Base-by-base conservation (phyloP, 2,888 invertebrate genomes). In the Dendrolimus houi region DNA sequence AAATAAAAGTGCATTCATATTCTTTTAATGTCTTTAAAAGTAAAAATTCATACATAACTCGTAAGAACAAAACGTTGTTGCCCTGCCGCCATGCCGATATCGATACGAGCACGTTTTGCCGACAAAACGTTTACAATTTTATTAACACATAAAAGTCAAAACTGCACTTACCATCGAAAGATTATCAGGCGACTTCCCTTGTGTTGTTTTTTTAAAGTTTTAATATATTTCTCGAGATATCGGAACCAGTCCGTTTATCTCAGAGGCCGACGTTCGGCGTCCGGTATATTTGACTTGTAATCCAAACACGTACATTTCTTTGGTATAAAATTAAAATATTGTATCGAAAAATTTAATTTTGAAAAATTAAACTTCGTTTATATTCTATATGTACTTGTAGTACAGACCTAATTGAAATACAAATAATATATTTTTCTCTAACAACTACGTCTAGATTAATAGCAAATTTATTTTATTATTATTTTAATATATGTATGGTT, bases 101-200 rank as follows among this genome's bases (percentile, higher is more conserved):
- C 29, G 29, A 29, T 29, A 10, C 61, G 63, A 64, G 68, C 70
- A 65, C 69, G 76, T 78, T 84, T 78, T 65, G 81, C 82, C 80
- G 83, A 85, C 87, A 86, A 87, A 87, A 87, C 82, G 85, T 74
- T 85, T 85, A 87, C 86, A 85, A 78, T 87, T 88, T 87, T 87
- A 89, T 88, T 87, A 87, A 87, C 87, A 88, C 88, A 86, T 89
- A 85, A 86, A 87, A 88, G 86, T 87, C 85, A 87, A 86, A 87
- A 87, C 85, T 84, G 88, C 88, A 88, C 81, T 87, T 87, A 87
- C 84, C 77, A 75, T 71, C 75, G 74, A 75, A 78, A 83, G 88
- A 88, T 88, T 87, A 89, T 88, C 88, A 76, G 75, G 75, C 74
- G 74, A 87, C 87, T 86, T 87, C 86, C 87, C 86, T 85, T 85